These are phyloP conservation scores for Luperina testacea DNA, from an alignment of 2,888 invertebrate genomes.

Conservation along the genomic window DNA sequence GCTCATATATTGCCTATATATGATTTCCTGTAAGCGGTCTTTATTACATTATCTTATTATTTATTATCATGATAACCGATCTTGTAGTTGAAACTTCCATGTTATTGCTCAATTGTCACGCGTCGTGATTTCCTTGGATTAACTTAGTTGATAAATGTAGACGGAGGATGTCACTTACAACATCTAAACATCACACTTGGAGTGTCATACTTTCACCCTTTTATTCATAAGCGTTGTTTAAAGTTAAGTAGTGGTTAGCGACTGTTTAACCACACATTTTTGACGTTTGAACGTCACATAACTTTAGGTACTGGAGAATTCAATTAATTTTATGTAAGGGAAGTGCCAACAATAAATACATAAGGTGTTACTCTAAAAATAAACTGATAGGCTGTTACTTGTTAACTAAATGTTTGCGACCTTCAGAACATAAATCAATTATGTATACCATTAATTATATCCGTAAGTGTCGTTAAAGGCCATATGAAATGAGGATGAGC, in stretches of 20 bases:
- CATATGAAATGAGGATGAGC: background rate
- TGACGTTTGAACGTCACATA: background rate
- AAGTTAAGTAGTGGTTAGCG: background rate
- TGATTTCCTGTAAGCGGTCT: background rate
- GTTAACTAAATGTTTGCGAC: background rate
- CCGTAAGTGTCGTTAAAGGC: no score
- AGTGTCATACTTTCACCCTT: background rate
- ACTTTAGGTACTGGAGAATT: background rate
- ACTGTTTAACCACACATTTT: background rate
- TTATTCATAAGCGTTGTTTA: background rate
- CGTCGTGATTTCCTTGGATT: slow-evolving; percentile 24
- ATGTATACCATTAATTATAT: background rate
- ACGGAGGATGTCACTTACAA: background rate
- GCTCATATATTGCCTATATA: background rate
- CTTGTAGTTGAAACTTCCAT: slow-evolving; percentile 26
- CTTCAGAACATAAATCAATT: background rate
- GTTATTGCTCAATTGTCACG: slow-evolving; percentile 33
- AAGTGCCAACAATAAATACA: background rate
- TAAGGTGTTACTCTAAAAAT: background rate
- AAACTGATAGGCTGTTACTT: background rate
- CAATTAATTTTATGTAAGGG: no score
- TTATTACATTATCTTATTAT: background rate
- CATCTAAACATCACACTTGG: background rate
- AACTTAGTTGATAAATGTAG: background rate
- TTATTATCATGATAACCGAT: background rate